Conservation (phyloP, 2,797 vertebrate species). For the Sebastes reedi region DNA sequence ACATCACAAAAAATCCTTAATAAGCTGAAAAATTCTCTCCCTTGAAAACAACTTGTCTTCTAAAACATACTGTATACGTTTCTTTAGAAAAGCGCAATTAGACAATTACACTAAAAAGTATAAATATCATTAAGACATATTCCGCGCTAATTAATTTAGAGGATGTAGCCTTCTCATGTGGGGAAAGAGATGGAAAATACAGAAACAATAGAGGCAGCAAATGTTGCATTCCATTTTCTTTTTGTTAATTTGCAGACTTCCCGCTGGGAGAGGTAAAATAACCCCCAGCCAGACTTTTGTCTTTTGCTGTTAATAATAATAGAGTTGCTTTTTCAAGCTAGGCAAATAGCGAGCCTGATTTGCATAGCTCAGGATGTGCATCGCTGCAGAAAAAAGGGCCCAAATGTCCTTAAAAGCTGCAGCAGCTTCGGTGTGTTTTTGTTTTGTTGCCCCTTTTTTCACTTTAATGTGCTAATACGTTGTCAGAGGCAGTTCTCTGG, state of each 20-base stretch:
- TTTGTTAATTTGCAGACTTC: constrained; percentile 76
- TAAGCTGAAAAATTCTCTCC: constrained; percentile 67
- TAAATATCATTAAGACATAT: constrained; percentile 85
- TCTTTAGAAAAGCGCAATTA: constrained; percentile 75
- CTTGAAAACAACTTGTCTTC: constrained; percentile 66
- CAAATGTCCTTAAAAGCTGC: constrained; percentile 71
- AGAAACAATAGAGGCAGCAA: constrained; percentile 62
- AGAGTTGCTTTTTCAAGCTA: constrained; percentile 80
- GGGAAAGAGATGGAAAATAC: constrained; percentile 63
- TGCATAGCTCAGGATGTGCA: constrained; percentile 73
- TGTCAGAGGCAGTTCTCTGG: constrained; percentile 50
- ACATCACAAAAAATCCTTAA: constrained; percentile 68
- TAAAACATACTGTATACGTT: constrained; percentile 72
- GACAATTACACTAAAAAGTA: constrained; percentile 80
- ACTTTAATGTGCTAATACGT: constrained; percentile 71
- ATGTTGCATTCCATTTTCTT: constrained; percentile 73
- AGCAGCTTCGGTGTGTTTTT: constrained; percentile 48
- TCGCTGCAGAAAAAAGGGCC: constrained; percentile 49
- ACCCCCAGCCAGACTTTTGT: constrained; percentile 79
- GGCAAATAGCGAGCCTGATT: constrained; percentile 78
- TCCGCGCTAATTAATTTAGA: constrained; percentile 83
- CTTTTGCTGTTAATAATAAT: constrained; percentile 81
- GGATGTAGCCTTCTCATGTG: constrained; percentile 67
- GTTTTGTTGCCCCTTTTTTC: constrained; percentile 38
- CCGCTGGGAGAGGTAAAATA: constrained; percentile 83